Evolutionary conservation across 2,888 invertebrate species (phyloP), one percentile per base, ranked within the genome.

Genomic region (Dascillus cervinus): DNA sequence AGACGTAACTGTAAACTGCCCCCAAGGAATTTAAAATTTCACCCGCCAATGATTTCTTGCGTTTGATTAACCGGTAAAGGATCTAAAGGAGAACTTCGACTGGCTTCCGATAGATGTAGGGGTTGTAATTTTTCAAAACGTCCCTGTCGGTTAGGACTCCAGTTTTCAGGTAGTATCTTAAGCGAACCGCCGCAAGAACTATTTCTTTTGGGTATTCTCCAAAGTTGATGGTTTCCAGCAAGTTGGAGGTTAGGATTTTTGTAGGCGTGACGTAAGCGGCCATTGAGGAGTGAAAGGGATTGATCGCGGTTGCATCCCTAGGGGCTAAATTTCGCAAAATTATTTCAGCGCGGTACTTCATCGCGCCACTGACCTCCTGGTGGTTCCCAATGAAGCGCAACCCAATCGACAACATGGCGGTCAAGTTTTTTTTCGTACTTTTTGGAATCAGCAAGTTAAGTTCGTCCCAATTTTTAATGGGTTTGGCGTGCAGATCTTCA

Each of bases 151-250:
- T n/a, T n/a, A n/a, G n/a, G n/a, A n/a, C n/a, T n/a, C n/a, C n/a
- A n/a, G n/a, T n/a, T n/a, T n/a, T n/a, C n/a, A n/a, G n/a, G n/a
- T n/a, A n/a, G 2, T 10, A n/a, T 11, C 6, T 6, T 15, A 29
- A 9, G 21, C 22, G 13, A 21, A 14, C 3, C 2, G 19, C 15
- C 0, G 34, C 34, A 4, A 29, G 11, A 8, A 25, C 14, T n/a
- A 19, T 20, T 11, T 34, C 34, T 8, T 15, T 4, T 2, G 34
- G 34, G 11, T 20, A 34, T n/a, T 13, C 4, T 5, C 24, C 14
- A 2, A 10, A 6, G 6, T 3, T 19, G 3, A 34, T 13, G 10
- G 20, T 19, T 4, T 34, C 10, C 8, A 34, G 11, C 19, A 34
- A 9, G 2, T 25, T 14, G 3, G 6, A 2, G 1, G 12, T 3